Evolutionary conservation across 2,113 vertebrate genomes (phyloP).

Genomic region (Carollia perspicillata): DNA sequence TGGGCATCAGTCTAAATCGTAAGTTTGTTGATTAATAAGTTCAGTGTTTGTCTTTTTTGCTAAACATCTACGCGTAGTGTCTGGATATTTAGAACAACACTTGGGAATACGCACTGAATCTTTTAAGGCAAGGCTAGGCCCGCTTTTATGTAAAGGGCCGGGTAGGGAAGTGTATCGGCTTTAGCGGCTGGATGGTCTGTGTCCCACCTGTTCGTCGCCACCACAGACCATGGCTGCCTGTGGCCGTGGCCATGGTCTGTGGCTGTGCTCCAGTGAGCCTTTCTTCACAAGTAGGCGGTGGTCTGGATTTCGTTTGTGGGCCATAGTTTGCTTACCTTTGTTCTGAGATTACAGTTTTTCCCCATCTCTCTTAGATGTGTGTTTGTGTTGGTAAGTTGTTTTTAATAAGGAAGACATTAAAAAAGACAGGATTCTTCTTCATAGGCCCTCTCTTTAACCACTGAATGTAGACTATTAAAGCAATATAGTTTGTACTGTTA

Average conservation of each 20-base stretch:
- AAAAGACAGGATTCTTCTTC: background rate
- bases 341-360: background rate
- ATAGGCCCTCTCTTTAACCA: background rate
- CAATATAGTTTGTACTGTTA: background rate
- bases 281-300: background rate
- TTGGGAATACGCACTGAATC: slow-evolving; percentile 28
- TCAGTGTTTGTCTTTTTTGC: slow-evolving; percentile 20
- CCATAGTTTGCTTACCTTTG: background rate
- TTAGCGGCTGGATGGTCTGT: background rate
- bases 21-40: slow-evolving; percentile 76
- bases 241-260: background rate
- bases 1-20: slow-evolving; percentile 92
- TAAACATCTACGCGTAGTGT: background rate
- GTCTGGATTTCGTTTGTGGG: background rate
- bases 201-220: background rate
- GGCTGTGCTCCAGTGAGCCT: background rate
- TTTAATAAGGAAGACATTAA: background rate
- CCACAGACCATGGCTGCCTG: background rate
- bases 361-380: background rate
- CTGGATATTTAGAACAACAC: background rate
- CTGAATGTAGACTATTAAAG: background rate
- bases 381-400: background rate
- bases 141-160: background rate
- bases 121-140: background rate
- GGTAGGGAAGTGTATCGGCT: background rate